Percentiles rank a stretch among this genome's conserved stretches.
Evolutionary conservation across 2,888 invertebrate genomes (phyloP).

Genomic region (Drosophila maculinotata): DNA sequence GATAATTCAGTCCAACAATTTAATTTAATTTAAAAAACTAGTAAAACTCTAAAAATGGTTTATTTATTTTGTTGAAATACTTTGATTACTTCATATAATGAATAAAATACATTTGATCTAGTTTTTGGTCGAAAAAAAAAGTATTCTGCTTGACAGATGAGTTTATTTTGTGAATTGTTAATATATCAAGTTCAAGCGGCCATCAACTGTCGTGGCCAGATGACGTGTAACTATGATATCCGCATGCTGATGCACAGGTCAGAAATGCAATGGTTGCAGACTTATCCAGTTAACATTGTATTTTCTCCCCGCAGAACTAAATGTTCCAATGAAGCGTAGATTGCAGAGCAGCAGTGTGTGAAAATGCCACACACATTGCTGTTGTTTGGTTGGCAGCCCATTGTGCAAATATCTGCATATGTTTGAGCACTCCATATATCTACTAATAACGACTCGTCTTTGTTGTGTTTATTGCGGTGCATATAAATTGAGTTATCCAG

Average conservation of each 20-base stretch:
- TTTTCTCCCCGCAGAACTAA: not conserved
- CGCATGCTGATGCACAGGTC: constrained; percentile 13
- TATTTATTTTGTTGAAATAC: too few species aligned
- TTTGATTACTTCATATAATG: not conserved
- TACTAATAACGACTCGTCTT: constrained; percentile 23
- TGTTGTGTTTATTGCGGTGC: constrained; percentile 57
- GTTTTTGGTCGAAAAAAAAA: not conserved
- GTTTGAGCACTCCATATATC: constrained; percentile 1
- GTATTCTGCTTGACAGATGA: not conserved
- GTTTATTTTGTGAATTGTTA: not conserved
- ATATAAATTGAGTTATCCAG: constrained; percentile 80
- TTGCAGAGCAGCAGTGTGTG: constrained; percentile 71
- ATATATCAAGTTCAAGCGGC: constrained; percentile 32
- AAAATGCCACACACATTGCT: constrained; percentile 60
- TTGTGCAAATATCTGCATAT: constrained; percentile 43
- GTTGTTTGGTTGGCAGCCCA: constrained; percentile 44
- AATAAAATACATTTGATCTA: not conserved
- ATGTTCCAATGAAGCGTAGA: constrained; percentile 73
- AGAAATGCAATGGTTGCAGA: constrained; percentile 15
- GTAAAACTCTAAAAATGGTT: too few species aligned
- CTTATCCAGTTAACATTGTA: constrained; percentile 4
- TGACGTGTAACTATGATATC: constrained; percentile 19
- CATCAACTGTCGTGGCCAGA: constrained; percentile 25
- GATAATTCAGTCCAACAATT: too few species aligned
- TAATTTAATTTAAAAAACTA: too few species aligned